Conservation (phyloP, 2,113 vertebrate species). For the Australoheros scitulus region DNA sequence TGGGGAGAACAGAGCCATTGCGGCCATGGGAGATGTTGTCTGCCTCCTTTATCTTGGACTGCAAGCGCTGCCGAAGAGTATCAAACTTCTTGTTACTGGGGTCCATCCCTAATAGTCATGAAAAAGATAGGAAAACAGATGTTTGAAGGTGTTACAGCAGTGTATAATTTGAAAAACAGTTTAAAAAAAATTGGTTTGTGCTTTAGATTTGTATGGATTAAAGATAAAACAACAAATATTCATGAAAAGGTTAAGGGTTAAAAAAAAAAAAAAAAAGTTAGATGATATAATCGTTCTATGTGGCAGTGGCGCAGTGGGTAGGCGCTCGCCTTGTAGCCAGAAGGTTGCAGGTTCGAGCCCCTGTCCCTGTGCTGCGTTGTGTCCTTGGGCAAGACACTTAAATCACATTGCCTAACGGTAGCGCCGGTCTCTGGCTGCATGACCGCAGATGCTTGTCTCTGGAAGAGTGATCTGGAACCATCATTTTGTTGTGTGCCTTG, state of each 20-base stretch:
- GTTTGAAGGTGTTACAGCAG: neutral
- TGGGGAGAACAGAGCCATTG: constrained; percentile 82
- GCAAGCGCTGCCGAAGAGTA: constrained; percentile 83
- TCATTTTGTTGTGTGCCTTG: too few species aligned
- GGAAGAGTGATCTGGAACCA: too few species aligned
- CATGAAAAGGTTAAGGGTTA: neutral
- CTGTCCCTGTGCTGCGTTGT: too few species aligned
- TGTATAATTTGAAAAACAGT: neutral
- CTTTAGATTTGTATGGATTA: neutral
- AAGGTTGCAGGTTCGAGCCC: too few species aligned
- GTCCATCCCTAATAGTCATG: constrained; percentile 80
- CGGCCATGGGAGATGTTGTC: constrained; percentile 79
- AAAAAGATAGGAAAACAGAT: neutral
- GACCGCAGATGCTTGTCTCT: too few species aligned
- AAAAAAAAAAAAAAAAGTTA: neutral
- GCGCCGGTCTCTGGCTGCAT: too few species aligned
- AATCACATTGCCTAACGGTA: too few species aligned
- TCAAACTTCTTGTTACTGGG: constrained; percentile 87
- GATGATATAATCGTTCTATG: neutral
- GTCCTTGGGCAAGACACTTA: too few species aligned
- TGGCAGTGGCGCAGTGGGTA: too few species aligned
- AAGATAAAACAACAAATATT: neutral
- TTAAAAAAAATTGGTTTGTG: neutral
- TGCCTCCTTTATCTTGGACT: constrained; percentile 84
- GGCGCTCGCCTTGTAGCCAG: too few species aligned